phyloP scores from a whole-genome alignment of 2,888 invertebrate species.

The Coenonympha glycerion region DNA sequence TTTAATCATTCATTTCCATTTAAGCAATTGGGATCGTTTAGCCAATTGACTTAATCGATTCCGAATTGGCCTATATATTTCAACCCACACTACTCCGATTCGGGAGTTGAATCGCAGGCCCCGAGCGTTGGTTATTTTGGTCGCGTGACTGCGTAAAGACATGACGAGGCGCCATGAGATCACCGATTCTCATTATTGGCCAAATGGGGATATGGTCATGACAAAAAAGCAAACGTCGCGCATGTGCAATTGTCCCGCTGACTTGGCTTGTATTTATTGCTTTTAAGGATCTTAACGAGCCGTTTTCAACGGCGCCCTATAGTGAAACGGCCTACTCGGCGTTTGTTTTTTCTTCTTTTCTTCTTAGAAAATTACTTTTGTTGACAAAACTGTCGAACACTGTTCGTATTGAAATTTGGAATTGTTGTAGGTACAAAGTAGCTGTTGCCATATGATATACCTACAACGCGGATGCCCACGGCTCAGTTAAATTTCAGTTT shows the following conservation, averaged over 20 bases:
- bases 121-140: constrained; percentile 54
- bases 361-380: not conserved
- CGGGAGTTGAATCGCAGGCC: constrained; percentile 49
- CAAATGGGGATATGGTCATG: constrained; percentile 33
- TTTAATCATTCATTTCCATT: not conserved
- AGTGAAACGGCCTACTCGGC: not conserved
- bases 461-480: too few relatives aligned
- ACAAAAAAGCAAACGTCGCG: constrained; percentile 26
- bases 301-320: constrained; percentile 9
- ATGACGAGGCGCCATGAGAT: constrained; percentile 66
- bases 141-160: constrained; percentile 52
- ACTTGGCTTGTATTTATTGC: constrained; percentile 20
- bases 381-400: not conserved
- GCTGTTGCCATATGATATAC: too few relatives aligned
- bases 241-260: constrained; percentile 23
- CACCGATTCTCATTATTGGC: constrained; percentile 52
- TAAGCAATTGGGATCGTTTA: constrained; percentile 7
- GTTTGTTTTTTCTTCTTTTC: not conserved
- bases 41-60: constrained; percentile 20
- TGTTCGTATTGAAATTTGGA: not conserved
- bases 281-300: constrained; percentile 22
- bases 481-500: too few relatives aligned
- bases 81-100: constrained; percentile 43
- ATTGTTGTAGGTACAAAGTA: not conserved
- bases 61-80: constrained; percentile 40